Evolutionary conservation across 2,113 vertebrate genomes (phyloP), one percentile per base, ranked within the genome.

Genomic region (Rhombomys opimus): DNA sequence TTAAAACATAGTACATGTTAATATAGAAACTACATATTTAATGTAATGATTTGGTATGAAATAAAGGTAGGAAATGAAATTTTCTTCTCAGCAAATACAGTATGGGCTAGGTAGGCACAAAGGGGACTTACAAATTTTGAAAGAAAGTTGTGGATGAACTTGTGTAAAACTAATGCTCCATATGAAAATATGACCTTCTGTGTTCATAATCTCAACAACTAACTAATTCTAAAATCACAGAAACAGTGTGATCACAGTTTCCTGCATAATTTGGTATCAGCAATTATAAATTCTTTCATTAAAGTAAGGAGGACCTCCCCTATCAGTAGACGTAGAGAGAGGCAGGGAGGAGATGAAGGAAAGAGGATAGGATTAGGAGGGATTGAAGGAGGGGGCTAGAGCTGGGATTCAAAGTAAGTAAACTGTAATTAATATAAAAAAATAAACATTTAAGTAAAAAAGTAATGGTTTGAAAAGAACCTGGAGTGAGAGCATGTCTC

Each of bases 171-270:
- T 67, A 59, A 59, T 59, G 8, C 9, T 27, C 68, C 2, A 52
- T 20, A 54, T 70, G 6, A 88, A 93, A 54, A 87, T 12, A 57
- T 41, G 80, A 35, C 27, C 20, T 59, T 63, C 20, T 59, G 0
- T 7, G 88, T 25, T 30, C 0, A 0, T 7, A 87, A 11, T 97
- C 90, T 94, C 70, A 95, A 85, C 32, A 90, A 6, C 70, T 65
- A 94, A 41, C n/a, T 59, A 78, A 70, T 96, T 97, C 76, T 97
- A 4, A 96, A 97, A 59, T 82, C 22, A 38, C n/a, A n/a, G n/a
- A n/a, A n/a, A n/a, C n/a, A 61, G 38, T 38, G 22, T 27, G 22
- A 61, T 41, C n/a, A 27, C n/a, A 27, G 35, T 38, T 82, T 59
- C 59, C 57, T 61, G 8, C 57, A 15, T 14, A 12, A 61, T 14